These are phyloP conservation scores for Dendrolimus kikuchii DNA, from an alignment of 1,140 invertebrate species.

Conservation along the genomic window DNA sequence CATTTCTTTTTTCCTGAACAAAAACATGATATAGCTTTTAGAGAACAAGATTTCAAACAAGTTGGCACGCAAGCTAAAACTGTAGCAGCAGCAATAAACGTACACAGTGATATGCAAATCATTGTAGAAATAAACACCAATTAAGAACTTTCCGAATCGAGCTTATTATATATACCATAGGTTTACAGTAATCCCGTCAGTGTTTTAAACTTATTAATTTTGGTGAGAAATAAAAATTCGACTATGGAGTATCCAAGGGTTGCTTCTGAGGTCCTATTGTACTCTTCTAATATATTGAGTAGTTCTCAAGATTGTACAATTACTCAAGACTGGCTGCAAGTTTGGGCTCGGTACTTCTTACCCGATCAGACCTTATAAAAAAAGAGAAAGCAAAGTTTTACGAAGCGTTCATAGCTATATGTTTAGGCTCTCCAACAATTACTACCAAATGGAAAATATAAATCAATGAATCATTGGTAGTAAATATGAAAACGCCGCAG, in stretches of 20 bases:
- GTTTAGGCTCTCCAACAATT: slow-evolving; percentile 41
- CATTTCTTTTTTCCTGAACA: slow-evolving; percentile 23
- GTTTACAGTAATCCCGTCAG: too few relatives aligned
- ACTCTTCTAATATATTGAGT: too few relatives aligned
- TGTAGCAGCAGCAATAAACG: slow-evolving; percentile 23
- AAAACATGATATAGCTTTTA: slow-evolving; percentile 17
- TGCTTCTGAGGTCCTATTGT: too few relatives aligned
- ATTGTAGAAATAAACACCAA: slow-evolving; percentile 13
- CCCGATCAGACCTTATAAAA: slow-evolving; percentile 26
- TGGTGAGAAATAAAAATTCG: too few relatives aligned
- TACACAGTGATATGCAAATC: slow-evolving; percentile 32
- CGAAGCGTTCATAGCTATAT: slow-evolving; percentile 20
- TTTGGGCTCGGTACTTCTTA: slow-evolving; percentile 3
- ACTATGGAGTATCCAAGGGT: too few relatives aligned
- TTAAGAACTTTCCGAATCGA: slow-evolving; percentile 8
- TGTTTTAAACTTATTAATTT: too few relatives aligned
- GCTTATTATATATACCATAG: too few relatives aligned
- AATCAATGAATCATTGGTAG: slow-evolving; percentile 9
- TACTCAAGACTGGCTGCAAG: too few relatives aligned
- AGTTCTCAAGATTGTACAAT: too few relatives aligned
- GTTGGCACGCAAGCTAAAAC: slow-evolving; percentile 26
- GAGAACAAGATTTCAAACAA: slow-evolving; percentile 9
- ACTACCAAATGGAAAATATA: slow-evolving; percentile 26
- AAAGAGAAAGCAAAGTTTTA: slow-evolving; percentile 39
- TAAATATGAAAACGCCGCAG: slow-evolving; percentile 13